These are phyloP conservation scores for Acanthopagrus latus DNA, from an alignment of 2,797 vertebrate species.

Conservation along the genomic window DNA sequence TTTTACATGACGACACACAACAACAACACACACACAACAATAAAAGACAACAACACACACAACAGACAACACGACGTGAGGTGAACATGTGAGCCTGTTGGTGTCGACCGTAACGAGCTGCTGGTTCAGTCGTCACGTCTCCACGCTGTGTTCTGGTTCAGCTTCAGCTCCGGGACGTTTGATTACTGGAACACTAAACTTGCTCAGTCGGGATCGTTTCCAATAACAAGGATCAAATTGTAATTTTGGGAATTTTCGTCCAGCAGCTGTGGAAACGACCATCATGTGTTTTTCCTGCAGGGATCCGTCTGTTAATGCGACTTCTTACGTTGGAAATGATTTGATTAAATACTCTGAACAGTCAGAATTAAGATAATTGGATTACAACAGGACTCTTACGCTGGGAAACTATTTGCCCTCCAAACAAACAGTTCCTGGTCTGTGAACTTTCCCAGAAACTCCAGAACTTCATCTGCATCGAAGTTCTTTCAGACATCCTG, in stretches of 20 bases:
- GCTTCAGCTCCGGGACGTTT: conserved; percentile 4
- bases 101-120: accelerated
- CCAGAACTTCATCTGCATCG: background rate
- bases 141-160: background rate
- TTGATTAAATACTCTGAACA: background rate
- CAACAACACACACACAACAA: background rate
- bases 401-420: background rate
- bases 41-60: background rate
- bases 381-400: background rate
- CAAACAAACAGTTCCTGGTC: background rate
- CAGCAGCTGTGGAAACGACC: background rate
- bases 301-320: background rate
- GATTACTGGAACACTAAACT: conserved; percentile 17
- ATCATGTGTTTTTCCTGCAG: background rate
- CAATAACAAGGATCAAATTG: background rate
- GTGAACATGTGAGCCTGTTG: no score
- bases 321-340: background rate
- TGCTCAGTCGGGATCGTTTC: background rate
- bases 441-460: background rate
- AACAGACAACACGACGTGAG: no score
- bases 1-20: background rate
- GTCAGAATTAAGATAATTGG: no score
- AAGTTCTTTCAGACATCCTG: no score
- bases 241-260: background rate
- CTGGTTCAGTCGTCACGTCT: conserved; percentile 7